phyloP scores from a whole-genome alignment of 2,797 vertebrate species.

The Betta splendens region DNA sequence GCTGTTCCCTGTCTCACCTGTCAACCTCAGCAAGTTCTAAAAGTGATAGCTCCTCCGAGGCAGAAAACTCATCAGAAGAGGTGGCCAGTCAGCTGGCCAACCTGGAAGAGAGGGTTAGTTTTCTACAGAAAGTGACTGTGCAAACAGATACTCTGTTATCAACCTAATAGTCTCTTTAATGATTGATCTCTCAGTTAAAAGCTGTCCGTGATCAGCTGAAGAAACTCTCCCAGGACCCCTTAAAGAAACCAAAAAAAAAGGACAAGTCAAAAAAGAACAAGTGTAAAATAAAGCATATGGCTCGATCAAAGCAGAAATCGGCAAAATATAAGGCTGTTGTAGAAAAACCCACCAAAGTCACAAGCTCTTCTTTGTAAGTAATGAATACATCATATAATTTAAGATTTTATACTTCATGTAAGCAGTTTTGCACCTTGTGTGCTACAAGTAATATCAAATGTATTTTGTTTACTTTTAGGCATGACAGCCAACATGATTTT shows the following conservation, averaged over 20 bases:
- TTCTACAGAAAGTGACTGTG: neutral
- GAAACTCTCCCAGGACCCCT: constrained; percentile 80
- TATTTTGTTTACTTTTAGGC: constrained; percentile 56
- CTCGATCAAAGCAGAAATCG: constrained; percentile 72
- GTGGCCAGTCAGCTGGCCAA: constrained; percentile 74
- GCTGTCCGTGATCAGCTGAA: constrained; percentile 85
- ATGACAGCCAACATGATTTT: constrained; percentile 34
- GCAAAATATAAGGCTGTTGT: constrained; percentile 68
- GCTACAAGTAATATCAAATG: constrained; percentile 1
- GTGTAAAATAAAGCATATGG: constrained; percentile 68
- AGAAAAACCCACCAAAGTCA: constrained; percentile 75
- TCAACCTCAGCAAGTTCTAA: constrained; percentile 75
- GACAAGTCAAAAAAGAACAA: constrained; percentile 80
- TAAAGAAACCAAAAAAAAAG: constrained; percentile 83
- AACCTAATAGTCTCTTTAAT: constrained; percentile 18
- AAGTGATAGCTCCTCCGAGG: constrained; percentile 80
- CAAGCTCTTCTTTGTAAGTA: constrained; percentile 81
- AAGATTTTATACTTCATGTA: neutral
- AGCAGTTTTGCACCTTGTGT: neutral
- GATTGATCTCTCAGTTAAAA: constrained; percentile 80
- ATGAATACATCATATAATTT: neutral
- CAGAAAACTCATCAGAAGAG: constrained; percentile 72
- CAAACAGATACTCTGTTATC: constrained; percentile 14
- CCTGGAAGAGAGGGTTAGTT: constrained; percentile 86
- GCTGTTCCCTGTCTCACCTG: constrained; percentile 29